A percentile compares a stretch with the other conserved stretches of the same genome.
phyloP scores from a whole-genome alignment of 2,888 invertebrate species.

The Falcaria lacertinaria region DNA sequence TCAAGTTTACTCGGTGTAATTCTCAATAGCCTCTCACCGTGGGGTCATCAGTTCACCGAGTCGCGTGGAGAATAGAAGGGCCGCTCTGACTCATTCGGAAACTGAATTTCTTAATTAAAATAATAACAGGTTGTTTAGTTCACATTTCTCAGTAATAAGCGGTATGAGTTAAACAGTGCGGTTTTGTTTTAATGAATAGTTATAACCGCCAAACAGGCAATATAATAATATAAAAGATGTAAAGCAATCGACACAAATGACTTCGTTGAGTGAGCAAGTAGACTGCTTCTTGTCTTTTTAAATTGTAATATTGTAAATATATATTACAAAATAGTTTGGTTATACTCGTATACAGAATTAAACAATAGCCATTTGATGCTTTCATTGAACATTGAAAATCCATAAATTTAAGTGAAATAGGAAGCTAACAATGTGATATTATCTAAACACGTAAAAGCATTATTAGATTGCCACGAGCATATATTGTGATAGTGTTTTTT shows the following conservation, averaged over 20 bases:
- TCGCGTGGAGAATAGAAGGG: constrained; percentile 42
- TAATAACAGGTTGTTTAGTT: constrained; percentile 54
- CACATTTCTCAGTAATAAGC: constrained; percentile 52
- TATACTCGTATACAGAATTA: too few species aligned
- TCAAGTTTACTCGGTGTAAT: constrained; percentile 64
- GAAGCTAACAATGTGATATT: too few species aligned
- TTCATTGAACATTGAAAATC: too few species aligned
- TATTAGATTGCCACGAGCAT: too few species aligned
- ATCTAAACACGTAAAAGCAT: too few species aligned
- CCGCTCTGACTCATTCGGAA: constrained; percentile 55
- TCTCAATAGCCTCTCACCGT: constrained; percentile 41
- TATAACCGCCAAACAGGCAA: not conserved
- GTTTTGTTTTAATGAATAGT: constrained; percentile 13
- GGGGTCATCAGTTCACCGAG: constrained; percentile 61
- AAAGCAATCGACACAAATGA: not conserved
- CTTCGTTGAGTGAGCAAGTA: not conserved
- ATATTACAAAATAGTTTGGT: too few species aligned
- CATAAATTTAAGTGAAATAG: too few species aligned
- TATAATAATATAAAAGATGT: not conserved
- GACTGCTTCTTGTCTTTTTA: not conserved
- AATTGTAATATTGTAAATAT: too few species aligned
- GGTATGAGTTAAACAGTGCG: constrained; percentile 37
- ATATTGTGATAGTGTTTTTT: too few species aligned
- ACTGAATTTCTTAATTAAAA: constrained; percentile 52
- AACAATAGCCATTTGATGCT: too few species aligned